Base-by-base conservation (phyloP, 2,797 vertebrate genomes). In the Coregonus ussuriensis region DNA sequence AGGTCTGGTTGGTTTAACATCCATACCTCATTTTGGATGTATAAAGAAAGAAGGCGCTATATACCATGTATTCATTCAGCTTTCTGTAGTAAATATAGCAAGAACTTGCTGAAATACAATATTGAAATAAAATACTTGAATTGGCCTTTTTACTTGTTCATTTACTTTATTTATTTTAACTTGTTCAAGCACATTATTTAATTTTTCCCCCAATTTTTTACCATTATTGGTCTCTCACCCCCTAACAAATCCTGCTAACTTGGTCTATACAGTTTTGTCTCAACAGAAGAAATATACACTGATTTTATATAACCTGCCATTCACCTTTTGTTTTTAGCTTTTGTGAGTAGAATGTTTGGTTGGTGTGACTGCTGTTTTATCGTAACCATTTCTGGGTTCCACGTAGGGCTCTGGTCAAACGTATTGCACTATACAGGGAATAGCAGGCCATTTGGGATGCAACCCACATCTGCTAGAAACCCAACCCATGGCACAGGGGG, bases 401-500 rank as follows among this genome's bases (percentile, higher is more conserved):
- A 11, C 9, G 41, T 47, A 13, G 11, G 9, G 9, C 41, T 11
- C 41, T 13, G 41, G 9, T 47, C 41, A 47, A 47, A 63, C 13
- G 21, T 25, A 25, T 21, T 9, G 21, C 59, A n/a, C 21, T 63
- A 63, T 25, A 63, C 3, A 63, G 9, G 21, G 59, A 63, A 25
- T 25, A 25, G 21, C 7, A 18, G 9, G 59, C 21, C 59, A 63
- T 63, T 63, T 63, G 59, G 21, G 59, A 63, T 63, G 59, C 21
- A 63, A 7, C 0, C 18, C 21, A 11, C 7, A 25, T 90, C 88
- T 82, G 73, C 87, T 88, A 51, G 77, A 72, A 63, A 90, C 86
- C 90, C 87, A 87, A 91, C 86, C 89, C 87, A 86, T 92, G 93
- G 88, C 90, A 91, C 89, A 91, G 88, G 88, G 89, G 90, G 81